phyloP scores from a whole-genome alignment of 2,888 invertebrate genomes.

The Peribatodes rhomboidaria region DNA sequence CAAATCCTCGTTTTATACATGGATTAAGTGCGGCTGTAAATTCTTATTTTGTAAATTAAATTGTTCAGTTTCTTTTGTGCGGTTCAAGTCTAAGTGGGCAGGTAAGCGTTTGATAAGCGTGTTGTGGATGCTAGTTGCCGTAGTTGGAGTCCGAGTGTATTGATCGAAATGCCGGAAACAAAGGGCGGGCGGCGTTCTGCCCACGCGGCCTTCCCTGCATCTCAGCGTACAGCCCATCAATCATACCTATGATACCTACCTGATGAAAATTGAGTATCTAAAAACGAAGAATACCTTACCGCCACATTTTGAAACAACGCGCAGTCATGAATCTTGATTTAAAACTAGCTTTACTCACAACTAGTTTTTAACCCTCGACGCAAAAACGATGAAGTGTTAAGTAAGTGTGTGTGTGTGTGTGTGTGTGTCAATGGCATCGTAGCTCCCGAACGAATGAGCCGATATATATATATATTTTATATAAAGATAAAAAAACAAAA shows the following conservation, averaged over 20 bases:
- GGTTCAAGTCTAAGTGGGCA: slow-evolving; percentile 17
- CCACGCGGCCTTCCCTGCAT: slow-evolving; percentile 25
- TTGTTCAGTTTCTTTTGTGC: slow-evolving; percentile 25
- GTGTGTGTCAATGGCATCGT: no score
- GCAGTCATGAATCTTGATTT: no score
- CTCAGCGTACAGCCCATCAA: slow-evolving; percentile 17
- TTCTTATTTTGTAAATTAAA: slow-evolving; percentile 38
- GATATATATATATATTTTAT: no score
- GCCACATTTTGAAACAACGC: no score
- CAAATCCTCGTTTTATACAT: slow-evolving; percentile 30
- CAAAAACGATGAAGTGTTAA: no score
- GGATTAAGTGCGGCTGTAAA: slow-evolving; percentile 31
- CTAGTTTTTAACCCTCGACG: no score
- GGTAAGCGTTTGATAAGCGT: slow-evolving; percentile 15
- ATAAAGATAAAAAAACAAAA: no score
- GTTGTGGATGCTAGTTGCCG: slow-evolving; percentile 8
- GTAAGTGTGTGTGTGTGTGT: no score
- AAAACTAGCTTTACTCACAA: no score
- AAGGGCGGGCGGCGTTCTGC: slow-evolving; percentile 23
- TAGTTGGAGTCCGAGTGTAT: slow-evolving; percentile 15
- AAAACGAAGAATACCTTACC: neutral
- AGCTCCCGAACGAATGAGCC: no score
- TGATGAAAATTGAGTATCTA: slow-evolving; percentile 5
- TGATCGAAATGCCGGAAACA: slow-evolving; percentile 26
- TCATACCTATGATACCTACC: slow-evolving; percentile 15